Base-by-base conservation (phyloP, 2,797 vertebrate genomes). In the Poecilia wingei region DNA sequence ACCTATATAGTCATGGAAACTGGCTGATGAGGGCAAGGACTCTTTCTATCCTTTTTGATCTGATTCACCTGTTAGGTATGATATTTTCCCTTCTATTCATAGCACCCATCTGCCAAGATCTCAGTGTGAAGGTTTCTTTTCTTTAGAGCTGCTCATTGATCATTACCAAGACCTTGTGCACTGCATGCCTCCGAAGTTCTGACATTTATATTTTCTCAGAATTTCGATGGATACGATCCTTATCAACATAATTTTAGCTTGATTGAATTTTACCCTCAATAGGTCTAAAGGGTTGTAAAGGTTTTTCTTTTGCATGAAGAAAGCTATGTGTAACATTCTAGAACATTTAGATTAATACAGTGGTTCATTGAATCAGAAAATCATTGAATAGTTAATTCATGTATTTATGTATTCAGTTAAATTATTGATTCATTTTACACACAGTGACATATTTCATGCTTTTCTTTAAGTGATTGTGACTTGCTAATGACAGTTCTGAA, bases 21-120 rank as follows among this genome's bases (percentile, higher is more conserved):
- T 51, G 69, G 49, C 75, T 82, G 78, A 81, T 81, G 83, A 88
- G 77, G 70, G 55, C 43, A 72, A 78, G 43, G 61, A 74, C 47
- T 78, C 31, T 72, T 86, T 92, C 88, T 84, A 78, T 82, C 46
- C 25, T 73, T 57, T 76, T 75, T 57, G 22, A 80, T 79, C 72
- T 86, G 59, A 82, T 85, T 85, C 55, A 76, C 81, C 76, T 80
- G 66, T 79, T n/a, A 57, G 72, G 57, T 20, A 5, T 53, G 59
- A 79, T 61, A 89, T 80, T 76, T 84, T 79, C 25, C 55, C 55
- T 72, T 79, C 82, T 81, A 51, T 91, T 88, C 86, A 83, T 74
- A 71, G 49, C 14, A 1, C 72, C 9, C 49, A 77, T 14, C 73
- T 79, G 66, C 76, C 64, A 77, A 77, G 39, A 77, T 78, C 57